These are phyloP conservation scores for Microcebus lehilahytsara DNA, from an alignment of 2,113 vertebrate genomes.

Conservation along the genomic window DNA sequence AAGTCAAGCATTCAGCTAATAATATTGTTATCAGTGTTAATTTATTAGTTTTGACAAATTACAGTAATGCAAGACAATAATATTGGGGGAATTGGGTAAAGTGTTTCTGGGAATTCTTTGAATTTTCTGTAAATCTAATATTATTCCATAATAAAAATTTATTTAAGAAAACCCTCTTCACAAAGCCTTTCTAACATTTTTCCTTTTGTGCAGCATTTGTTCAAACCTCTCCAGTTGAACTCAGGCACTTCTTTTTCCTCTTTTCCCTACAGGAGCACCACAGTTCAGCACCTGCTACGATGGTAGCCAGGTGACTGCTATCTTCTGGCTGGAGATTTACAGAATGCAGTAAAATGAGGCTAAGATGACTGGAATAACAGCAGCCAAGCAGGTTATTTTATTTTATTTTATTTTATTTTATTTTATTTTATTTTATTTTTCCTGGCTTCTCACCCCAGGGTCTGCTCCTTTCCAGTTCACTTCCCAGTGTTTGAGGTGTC, in stretches of 20 bases:
- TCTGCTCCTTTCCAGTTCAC: not conserved
- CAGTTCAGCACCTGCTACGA: not conserved
- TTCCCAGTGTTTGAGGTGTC: not conserved
- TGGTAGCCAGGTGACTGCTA: not conserved
- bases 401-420: not conserved
- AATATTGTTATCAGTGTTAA: not conserved
- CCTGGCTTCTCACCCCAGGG: not conserved
- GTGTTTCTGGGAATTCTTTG: not conserved
- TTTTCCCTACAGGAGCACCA: not conserved
- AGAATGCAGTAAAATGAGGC: not conserved
- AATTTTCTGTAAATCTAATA: not conserved
- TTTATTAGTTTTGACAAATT: not conserved
- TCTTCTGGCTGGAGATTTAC: not conserved
- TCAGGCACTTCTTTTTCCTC: not conserved
- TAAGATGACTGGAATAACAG: not conserved
- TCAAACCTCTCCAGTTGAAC: not conserved
- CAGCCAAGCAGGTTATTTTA: not conserved
- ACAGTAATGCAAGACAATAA: not conserved
- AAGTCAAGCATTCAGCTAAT: not conserved
- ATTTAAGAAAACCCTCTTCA: not conserved
- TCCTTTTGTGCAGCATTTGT: not conserved
- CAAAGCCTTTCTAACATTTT: not conserved
- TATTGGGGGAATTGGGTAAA: not conserved
- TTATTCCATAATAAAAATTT: not conserved
- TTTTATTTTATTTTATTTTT: not conserved